Conservation (phyloP, 2,113 vertebrate genomes). For the Microcebus murinus region DNA sequence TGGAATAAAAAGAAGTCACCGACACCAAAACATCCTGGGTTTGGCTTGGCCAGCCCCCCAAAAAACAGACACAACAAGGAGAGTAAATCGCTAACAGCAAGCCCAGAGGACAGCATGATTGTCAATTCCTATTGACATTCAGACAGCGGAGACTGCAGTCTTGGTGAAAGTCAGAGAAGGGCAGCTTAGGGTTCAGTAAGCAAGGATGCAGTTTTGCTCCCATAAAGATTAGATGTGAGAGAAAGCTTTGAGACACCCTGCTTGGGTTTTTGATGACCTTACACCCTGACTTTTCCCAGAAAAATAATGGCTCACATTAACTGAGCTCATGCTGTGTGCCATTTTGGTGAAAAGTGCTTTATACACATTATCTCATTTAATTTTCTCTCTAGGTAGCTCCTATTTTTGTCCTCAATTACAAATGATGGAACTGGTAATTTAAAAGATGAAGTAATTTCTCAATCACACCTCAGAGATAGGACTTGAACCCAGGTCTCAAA, state of each 20-base stretch:
- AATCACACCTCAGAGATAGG: not conserved
- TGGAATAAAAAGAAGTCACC: not conserved
- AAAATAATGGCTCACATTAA: constrained; percentile 20
- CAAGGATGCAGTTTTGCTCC: not conserved
- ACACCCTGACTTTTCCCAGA: not conserved
- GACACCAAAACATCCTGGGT: not conserved
- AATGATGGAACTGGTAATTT: not conserved
- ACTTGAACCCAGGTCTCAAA: not conserved
- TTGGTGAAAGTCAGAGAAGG: not conserved
- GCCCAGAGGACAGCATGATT: not conserved
- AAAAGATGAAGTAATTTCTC: not conserved
- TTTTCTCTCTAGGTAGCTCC: not conserved
- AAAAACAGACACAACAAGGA: not conserved
- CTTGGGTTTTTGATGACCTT: not conserved
- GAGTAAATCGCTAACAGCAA: not conserved
- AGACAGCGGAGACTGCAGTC: not conserved
- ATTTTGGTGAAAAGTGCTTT: not conserved
- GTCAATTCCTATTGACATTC: not conserved
- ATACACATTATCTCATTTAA: constrained; percentile 8
- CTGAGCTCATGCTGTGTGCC: not conserved
- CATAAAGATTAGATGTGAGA: not conserved
- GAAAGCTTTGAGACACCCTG: not conserved
- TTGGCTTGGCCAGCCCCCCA: not conserved
- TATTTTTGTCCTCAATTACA: constrained; percentile 18
- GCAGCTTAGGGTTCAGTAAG: not conserved